Evolutionary conservation across 2,888 invertebrate species (phyloP).

Genomic region (Callosobruchus maculatus): DNA sequence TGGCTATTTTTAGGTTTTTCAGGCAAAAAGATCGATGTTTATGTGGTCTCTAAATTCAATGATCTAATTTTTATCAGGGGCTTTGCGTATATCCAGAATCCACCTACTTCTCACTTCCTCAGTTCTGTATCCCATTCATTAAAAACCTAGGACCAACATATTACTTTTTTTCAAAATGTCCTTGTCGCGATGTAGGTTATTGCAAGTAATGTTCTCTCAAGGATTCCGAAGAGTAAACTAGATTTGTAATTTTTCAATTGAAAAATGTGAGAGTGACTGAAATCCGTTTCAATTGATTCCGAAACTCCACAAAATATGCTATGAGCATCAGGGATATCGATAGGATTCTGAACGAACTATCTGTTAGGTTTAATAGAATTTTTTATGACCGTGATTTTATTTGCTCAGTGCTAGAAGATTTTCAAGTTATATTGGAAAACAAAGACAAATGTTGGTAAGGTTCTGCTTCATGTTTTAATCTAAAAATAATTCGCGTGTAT

Average conservation of each 20-base stretch:
- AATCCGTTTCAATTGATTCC: background rate
- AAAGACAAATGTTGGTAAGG: conserved; percentile 34
- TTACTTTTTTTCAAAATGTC: background rate
- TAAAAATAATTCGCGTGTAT: background rate
- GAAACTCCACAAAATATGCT: conserved; percentile 9
- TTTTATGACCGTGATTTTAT: conserved; percentile 40
- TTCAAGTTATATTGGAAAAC: conserved; percentile 31
- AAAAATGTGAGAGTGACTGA: background rate
- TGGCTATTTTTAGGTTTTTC: background rate
- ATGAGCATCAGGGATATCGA: conserved; percentile 36
- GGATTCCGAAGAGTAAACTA: background rate
- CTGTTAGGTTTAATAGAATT: conserved; percentile 38
- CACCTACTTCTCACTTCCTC: too few species aligned
- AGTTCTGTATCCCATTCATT: too few species aligned
- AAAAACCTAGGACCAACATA: background rate
- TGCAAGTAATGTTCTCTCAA: background rate
- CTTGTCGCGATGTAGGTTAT: background rate
- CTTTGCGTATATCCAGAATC: too few species aligned
- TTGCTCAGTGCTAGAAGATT: conserved; percentile 36
- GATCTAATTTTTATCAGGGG: background rate
- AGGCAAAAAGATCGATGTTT: background rate
- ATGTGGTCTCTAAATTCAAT: background rate
- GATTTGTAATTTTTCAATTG: background rate
- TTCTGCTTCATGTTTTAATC: conserved; percentile 5
- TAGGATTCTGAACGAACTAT: conserved; percentile 35